Conservation (phyloP, 2,888 invertebrate genomes). For the Lasioglossum pauxillum region DNA sequence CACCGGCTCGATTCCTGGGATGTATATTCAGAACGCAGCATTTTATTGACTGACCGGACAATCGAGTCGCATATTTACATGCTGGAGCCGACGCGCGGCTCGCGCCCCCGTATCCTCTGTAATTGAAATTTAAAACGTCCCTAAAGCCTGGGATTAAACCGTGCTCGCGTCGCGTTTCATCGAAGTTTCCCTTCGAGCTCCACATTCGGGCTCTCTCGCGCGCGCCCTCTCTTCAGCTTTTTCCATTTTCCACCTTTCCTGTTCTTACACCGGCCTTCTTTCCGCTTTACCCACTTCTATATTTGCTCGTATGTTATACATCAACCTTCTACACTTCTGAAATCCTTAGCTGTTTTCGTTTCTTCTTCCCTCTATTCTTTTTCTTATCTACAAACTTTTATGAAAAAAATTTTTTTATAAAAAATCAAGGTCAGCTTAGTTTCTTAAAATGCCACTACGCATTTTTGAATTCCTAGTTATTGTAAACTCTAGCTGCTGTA, state of each 20-base stretch:
- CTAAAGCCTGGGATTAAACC: slow-evolving; percentile 60
- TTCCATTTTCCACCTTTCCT: neutral
- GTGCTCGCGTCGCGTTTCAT: slow-evolving; percentile 46
- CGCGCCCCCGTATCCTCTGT: slow-evolving; percentile 44
- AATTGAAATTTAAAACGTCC: slow-evolving; percentile 68
- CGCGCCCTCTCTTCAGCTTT: neutral
- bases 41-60: slow-evolving; percentile 69
- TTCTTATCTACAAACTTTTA: too few species aligned
- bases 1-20: slow-evolving; percentile 25
- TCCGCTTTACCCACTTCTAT: neutral
- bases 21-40: slow-evolving; percentile 50
- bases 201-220: neutral
- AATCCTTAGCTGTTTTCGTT: too few species aligned
- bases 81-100: slow-evolving; percentile 33
- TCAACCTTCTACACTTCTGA: too few species aligned
- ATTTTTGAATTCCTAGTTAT: too few species aligned
- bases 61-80: slow-evolving; percentile 67
- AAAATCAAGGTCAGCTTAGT: too few species aligned
- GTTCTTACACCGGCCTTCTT: neutral
- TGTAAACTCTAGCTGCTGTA: too few species aligned
- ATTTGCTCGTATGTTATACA: too few species aligned
- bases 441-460: too few species aligned
- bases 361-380: too few species aligned
- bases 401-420: too few species aligned
- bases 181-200: neutral